These are phyloP conservation scores for Elachura formosa DNA, from an alignment of 2,113 vertebrate genomes.

Conservation along the genomic window DNA sequence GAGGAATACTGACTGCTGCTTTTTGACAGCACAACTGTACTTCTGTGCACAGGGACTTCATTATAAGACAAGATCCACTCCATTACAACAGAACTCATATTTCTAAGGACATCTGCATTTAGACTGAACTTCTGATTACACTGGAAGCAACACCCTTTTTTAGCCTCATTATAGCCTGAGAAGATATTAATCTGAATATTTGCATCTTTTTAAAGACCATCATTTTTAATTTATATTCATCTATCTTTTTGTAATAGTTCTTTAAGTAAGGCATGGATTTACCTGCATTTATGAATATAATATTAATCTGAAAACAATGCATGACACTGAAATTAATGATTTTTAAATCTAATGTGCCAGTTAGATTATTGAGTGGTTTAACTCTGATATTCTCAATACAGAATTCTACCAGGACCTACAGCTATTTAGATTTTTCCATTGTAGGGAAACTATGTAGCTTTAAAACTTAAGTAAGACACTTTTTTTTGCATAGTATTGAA, in stretches of 20 bases:
- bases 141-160: background rate
- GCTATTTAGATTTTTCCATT: background rate
- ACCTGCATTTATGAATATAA: background rate
- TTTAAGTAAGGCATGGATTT: background rate
- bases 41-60: background rate
- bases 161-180: background rate
- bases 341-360: slow-evolving; percentile 37
- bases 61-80: background rate
- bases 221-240: background rate
- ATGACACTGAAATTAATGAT: slow-evolving; percentile 34
- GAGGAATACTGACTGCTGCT: background rate
- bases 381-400: background rate
- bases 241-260: background rate
- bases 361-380: slow-evolving; percentile 18
- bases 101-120: background rate
- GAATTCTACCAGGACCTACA: background rate
- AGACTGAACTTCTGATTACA: background rate
- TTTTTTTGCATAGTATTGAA: background rate
- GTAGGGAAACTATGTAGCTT: background rate
- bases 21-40: background rate
- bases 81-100: background rate
- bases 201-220: background rate
- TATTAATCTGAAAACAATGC: slow-evolving; percentile 27
- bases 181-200: background rate
- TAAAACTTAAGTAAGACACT: background rate